Base-by-base conservation (phyloP, 2,888 invertebrate genomes). In the Griposia aprilina region DNA sequence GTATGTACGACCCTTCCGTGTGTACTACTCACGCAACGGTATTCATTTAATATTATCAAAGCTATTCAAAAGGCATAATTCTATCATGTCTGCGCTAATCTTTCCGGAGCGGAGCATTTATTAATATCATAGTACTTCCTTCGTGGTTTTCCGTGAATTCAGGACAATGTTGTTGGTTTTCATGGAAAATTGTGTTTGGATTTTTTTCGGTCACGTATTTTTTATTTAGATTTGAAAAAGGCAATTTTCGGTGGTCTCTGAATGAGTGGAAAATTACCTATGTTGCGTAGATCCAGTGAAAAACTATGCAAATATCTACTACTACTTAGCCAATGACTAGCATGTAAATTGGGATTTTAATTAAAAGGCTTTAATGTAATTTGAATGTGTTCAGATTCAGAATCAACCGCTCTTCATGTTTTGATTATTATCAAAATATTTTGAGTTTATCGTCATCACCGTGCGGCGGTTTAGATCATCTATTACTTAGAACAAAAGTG, bases 51-150 rank as follows among this genome's bases (percentile, higher is more conserved):
- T 87, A 86, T 88, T 87, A 87, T 88, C 88, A 88, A 90, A 90
- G 88, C 84, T 88, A 89, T 90, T 87, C 86, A 87, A 88, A 89
- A 90, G 84, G 87, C 88, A 89, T 89, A 86, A 85, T 89, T 90
- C 87, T 80, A 85, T 86, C 76, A 82, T 83, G 83, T 68, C 78
- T 48, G 55, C 83, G 60, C 73, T 87, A 85, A 89, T 89, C 83
- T 80, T 81, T 89, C 79, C 85, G 74, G 81, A 69, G 78, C 77
- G 73, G 80, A 52, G 71, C 74, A 75, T 77, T 81, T 81, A 78
- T 88, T 78, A 85, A 88, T 89, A 87, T 85, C 81, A 78, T 67
- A 89, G 76, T 71, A 84, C 68, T 81, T 83, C 85, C 86, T 74
- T 69, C 59, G 84, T 78, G 78, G 89, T 73, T 86, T 78, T 67